Evolutionary conservation across 2,797 vertebrate species (phyloP).

Genomic region (Poeciliopsis gracilis): DNA sequence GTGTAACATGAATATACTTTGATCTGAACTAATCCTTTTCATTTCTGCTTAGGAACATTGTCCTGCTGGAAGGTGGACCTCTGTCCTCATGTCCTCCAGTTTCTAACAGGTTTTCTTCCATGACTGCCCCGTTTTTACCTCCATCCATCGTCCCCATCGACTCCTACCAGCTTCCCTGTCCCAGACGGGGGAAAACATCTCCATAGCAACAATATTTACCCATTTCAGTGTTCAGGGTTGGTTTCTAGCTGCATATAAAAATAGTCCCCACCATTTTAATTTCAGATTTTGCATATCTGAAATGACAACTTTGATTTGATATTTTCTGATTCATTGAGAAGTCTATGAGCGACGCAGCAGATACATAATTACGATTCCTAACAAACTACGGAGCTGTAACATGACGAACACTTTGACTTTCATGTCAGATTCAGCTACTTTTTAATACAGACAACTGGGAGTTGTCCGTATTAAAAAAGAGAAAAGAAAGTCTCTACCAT

Average conservation of each 20-base stretch:
- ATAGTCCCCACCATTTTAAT: neutral
- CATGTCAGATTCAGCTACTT: neutral
- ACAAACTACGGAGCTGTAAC: neutral
- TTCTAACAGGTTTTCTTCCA: neutral
- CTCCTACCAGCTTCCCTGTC: neutral
- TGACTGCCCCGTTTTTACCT: neutral
- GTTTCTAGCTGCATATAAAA: neutral
- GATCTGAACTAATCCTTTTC: neutral
- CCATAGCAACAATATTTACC: neutral
- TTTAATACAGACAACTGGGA: neutral
- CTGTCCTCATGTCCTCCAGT: neutral
- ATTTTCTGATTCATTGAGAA: neutral
- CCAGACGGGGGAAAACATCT: neutral
- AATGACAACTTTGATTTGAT: neutral
- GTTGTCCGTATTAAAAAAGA: neutral
- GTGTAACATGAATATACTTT: neutral
- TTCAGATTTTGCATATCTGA: neutral
- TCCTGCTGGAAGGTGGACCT: neutral
- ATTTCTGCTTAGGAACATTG: neutral
- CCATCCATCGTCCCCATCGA: neutral
- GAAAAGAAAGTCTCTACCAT: neutral
- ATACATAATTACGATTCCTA: neutral
- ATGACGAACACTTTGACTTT: neutral
- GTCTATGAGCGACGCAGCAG: neutral
- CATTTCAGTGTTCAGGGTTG: neutral